These are phyloP conservation scores for Seladonia tumulorum DNA, from an alignment of 2,888 invertebrate genomes.

Conservation along the genomic window DNA sequence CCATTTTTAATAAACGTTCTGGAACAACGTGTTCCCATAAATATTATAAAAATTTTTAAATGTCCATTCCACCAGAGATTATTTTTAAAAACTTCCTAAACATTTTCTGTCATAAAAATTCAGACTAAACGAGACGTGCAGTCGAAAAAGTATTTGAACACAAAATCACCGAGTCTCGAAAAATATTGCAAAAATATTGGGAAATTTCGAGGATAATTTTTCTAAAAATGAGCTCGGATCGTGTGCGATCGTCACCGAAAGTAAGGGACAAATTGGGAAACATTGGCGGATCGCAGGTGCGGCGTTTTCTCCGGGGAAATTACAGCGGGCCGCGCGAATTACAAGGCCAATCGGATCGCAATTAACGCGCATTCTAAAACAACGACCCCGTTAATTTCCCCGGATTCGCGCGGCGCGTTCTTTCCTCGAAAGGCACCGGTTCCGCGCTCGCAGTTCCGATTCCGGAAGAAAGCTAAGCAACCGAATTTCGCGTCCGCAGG, in stretches of 20 bases:
- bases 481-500: constrained; percentile 66
- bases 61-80: no score
- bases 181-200: no score
- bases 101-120: no score
- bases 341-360: constrained; percentile 37
- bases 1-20: no score
- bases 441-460: constrained; percentile 58
- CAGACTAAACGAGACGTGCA: no score
- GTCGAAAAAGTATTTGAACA: no score
- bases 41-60: no score
- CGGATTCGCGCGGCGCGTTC: constrained; percentile 40
- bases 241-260: not conserved
- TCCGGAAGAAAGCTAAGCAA: constrained; percentile 75
- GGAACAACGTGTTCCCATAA: no score
- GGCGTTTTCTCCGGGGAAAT: constrained; percentile 31
- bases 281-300: not conserved
- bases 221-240: no score
- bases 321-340: constrained; percentile 30
- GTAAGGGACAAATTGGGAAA: constrained; percentile 37
- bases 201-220: no score
- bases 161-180: no score
- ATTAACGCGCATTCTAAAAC: constrained; percentile 57
- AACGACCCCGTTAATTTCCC: constrained; percentile 60
- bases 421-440: constrained; percentile 20
- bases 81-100: no score